Conservation (phyloP, 2,888 invertebrate genomes). For the Celastrina argiolus region DNA sequence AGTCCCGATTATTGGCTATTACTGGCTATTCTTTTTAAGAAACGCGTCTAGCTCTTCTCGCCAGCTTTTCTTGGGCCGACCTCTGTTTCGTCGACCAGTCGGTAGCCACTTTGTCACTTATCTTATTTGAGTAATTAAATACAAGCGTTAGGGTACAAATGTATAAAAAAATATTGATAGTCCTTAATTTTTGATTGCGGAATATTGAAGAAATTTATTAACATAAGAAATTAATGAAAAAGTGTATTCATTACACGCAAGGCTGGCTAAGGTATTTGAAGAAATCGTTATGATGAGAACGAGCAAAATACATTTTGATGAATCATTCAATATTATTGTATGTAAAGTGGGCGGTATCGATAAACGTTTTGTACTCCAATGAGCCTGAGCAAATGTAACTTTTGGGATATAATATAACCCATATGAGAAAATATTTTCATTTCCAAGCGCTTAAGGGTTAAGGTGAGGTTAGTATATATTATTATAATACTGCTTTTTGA, state of each 20-base stretch:
- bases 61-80: too few species aligned
- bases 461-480: not conserved
- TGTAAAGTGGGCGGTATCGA: not conserved
- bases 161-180: too few species aligned
- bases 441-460: not conserved
- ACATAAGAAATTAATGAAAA: not conserved
- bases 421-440: not conserved
- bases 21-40: too few species aligned
- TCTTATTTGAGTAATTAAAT: too few species aligned
- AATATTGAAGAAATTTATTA: not conserved
- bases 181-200: too few species aligned
- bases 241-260: too few species aligned
- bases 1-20: too few species aligned
- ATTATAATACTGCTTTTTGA: too few species aligned
- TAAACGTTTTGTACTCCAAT: constrained; percentile 6
- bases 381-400: not conserved
- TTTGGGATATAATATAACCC: not conserved
- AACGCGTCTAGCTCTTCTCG: too few species aligned
- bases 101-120: too few species aligned
- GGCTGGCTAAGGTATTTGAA: not conserved
- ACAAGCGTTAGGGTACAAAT: too few species aligned
- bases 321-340: not conserved
- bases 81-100: too few species aligned
- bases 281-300: not conserved
- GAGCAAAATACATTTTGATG: constrained; percentile 1